A percentile compares a stretch with the other conserved stretches of the same genome.
These are phyloP conservation scores for Madoqua kirkii DNA, from an alignment of 2,113 vertebrate genomes.

Conservation along the genomic window DNA sequence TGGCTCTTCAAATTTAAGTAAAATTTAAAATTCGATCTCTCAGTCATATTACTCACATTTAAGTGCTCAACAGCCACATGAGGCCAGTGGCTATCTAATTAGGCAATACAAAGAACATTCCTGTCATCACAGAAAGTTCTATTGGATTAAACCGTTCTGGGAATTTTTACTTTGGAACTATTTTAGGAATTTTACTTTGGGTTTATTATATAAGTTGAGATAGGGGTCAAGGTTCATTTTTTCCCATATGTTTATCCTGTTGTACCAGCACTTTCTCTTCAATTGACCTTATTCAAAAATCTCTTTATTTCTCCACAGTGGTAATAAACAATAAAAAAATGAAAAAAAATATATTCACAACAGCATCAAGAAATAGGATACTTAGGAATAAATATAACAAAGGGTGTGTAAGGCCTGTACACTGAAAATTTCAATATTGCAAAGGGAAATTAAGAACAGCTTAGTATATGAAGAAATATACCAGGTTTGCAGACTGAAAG, in stretches of 20 bases:
- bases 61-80: background rate
- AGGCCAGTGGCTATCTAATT: background rate
- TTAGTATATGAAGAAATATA: background rate
- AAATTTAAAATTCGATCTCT: background rate
- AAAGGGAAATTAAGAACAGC: background rate
- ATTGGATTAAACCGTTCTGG: background rate
- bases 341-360: background rate
- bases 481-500: background rate
- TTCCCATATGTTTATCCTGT: background rate
- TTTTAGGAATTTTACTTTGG: background rate
- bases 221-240: background rate
- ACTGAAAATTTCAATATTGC: background rate
- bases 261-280: background rate
- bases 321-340: background rate
- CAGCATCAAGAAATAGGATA: background rate
- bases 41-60: background rate
- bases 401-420: background rate
- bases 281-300: background rate
- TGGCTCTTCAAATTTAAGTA: background rate
- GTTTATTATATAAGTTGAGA: background rate
- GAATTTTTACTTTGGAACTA: background rate
- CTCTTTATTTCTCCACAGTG: background rate
- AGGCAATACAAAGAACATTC: background rate
- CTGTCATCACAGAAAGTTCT: background rate
- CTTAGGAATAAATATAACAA: background rate